Base-by-base conservation (phyloP, 2,888 invertebrate species). In the Nomada lathburiana region DNA sequence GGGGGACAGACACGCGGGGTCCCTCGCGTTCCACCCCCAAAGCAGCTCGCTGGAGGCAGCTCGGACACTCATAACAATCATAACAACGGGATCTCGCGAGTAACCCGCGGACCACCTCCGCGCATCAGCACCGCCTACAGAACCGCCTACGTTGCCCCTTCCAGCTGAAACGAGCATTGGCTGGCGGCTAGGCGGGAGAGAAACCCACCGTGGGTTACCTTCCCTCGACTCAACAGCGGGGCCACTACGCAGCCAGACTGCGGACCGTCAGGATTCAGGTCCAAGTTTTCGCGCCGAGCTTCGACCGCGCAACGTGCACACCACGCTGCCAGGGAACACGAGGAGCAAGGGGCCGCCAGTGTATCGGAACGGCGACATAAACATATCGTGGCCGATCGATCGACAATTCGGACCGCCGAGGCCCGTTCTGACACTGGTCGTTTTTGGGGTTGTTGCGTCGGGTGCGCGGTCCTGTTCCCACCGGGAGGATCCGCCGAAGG, bases 191-290 rank as follows among this genome's bases (percentile, higher is more conserved):
- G 84, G 88, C 87, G 13, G 89, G 88, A 87, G 87, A 89, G 84
- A 79, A 79, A 83, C 44, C 76, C 82, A 81, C 89, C 84, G 76
- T 82, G 89, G 89, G 88, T 84, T 81, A 81, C 79, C 89, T 89
- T 87, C 88, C 88, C 86, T 89, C 89, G 89, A 73, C 73, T 85
- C 70, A 68, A 87, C 83, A 76, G 78, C 86, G 88, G 86, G 88
- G 92, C 89, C 94, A 94, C 92, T 93, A 94, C 93, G 94, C 94
- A 94, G 94, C 93, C 89, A 93, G 94, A 92, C 94, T 94, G 94
- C 94, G 93, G 90, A 92, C 92, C 92, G 94, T 90, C 91, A 93
- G 92, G 93, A 89, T 91, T 88, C 87, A 88, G 88, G 90, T 90
- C 83, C 77, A 89, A 88, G 85, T 89, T 89, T 85, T 89, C 89